Evolutionary conservation across 2,888 invertebrate genomes (phyloP), one percentile per base, ranked within the genome.

Genomic region (Drosophila paranaensis): DNA sequence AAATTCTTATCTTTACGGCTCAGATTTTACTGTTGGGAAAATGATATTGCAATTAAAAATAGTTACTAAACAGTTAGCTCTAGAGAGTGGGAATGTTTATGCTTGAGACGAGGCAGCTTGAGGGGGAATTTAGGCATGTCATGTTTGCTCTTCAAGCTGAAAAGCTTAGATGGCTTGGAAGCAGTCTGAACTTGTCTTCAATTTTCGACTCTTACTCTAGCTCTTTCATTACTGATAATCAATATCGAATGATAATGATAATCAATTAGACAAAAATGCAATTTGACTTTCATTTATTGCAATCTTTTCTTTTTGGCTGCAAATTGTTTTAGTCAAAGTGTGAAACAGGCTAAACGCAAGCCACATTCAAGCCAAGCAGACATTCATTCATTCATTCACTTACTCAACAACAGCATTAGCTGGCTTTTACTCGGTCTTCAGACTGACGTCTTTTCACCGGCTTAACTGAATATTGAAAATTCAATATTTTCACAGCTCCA

Each of bases 281-380:
- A 57, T 48, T 57, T 69, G 60, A 79, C 76, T 78, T 79, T 78
- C 77, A 79, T 77, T 70, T 69, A 73, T 58, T 54, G 60, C 77
- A 73, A 55, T 27, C n/a, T 40, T 73, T 78, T 57, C 51, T 62
- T 35, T 40, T 40, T 46, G 42, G 42, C 42, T 51, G 27, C 57
- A 69, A 79, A 79, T 46, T n/a, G 27, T 27, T 30, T 46, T 65
- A 50, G 37, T 33, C 48, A 43, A 62, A 60, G 56, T 77, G 77
- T 62, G 58, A 57, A 78, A 73, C 43, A 25, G 61, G 64, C 74
- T 54, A 56, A 70, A 33, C 14, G 37, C 46, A 51, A 50, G 39
- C n/a, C 6, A 37, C 42, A 65, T 33, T 39, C 45, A 53, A 25
- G 27, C 8, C 35, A 54, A 54, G n/a, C 40, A 70, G 10, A 20